A percentile compares a stretch with the other conserved stretches of the same genome.
These are phyloP conservation scores for Amphipyra berbera DNA, from an alignment of 2,888 invertebrate genomes.

Conservation along the genomic window DNA sequence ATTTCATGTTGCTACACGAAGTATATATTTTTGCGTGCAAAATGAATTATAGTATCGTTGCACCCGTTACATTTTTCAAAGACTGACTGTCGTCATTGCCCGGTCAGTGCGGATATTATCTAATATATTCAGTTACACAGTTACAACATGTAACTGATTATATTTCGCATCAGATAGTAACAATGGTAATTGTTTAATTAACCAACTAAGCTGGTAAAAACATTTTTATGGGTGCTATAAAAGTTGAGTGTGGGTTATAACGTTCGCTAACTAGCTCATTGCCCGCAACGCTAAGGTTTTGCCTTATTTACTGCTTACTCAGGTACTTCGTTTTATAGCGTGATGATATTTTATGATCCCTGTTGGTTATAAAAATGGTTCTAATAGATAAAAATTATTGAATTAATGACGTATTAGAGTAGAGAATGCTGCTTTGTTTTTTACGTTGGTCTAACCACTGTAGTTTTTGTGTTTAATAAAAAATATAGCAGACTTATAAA, in stretches of 20 bases:
- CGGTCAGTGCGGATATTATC: constrained; percentile 33
- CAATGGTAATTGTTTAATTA: constrained; percentile 63
- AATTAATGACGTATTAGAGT: constrained; percentile 34
- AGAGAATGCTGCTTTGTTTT: constrained; percentile 25
- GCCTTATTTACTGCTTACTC: constrained; percentile 59
- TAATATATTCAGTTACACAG: constrained; percentile 26
- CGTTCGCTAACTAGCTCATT: constrained; percentile 53
- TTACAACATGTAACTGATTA: constrained; percentile 43
- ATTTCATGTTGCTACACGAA: constrained; percentile 20
- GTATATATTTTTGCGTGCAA: constrained; percentile 16
- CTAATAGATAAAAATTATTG: constrained; percentile 51
- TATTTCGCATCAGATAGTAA: constrained; percentile 44
- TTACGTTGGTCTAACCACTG: background rate
- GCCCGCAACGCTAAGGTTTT: constrained; percentile 42
- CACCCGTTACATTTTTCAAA: constrained; percentile 13
- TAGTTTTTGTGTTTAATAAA: constrained; percentile 3
- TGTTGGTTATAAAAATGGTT: constrained; percentile 51
- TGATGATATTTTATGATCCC: constrained; percentile 59
- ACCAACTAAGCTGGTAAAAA: constrained; percentile 56
- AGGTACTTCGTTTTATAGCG: constrained; percentile 57
- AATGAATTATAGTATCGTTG: constrained; percentile 35
- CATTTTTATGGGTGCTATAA: constrained; percentile 56
- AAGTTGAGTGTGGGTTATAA: constrained; percentile 54
- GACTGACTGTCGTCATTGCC: constrained; percentile 9
- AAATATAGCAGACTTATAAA: too few species aligned